Base-by-base conservation (phyloP, 2,888 invertebrate species). In the Acronicta psi region DNA sequence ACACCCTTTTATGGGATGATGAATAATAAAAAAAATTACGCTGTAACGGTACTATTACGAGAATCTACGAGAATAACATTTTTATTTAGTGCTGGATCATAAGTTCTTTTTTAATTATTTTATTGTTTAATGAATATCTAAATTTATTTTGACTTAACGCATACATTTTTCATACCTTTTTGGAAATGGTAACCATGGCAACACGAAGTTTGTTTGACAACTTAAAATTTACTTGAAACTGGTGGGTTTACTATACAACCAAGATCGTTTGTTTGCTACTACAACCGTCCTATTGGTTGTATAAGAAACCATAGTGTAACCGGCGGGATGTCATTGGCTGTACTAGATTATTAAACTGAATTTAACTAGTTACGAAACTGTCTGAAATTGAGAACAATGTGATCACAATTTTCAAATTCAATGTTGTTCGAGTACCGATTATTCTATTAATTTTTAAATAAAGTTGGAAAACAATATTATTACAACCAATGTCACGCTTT, bases 121-220 rank as follows among this genome's bases (percentile, higher is more conserved):
- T n/a, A n/a, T n/a, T n/a, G n/a, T n/a, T n/a, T n/a, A n/a, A n/a
- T n/a, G n/a, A n/a, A n/a, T n/a, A n/a, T n/a, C n/a, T n/a, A n/a
- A n/a, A n/a, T n/a, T n/a, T n/a, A n/a, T n/a, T n/a, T n/a, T n/a
- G n/a, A n/a, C n/a, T n/a, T n/a, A n/a, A n/a, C n/a, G n/a, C n/a
- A n/a, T n/a, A n/a, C n/a, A n/a, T n/a, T n/a, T n/a, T n/a, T n/a
- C n/a, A n/a, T n/a, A n/a, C 25, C 18, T 18, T 46, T 46, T 59
- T 41, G 17, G 0, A 46, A 67, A 25, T 20, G 42, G 83, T 84
- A 58, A 67, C 79, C 86, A 85, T 85, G 81, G 82, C 82, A 86
- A 78, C 77, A 79, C 76, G 75, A 43, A 18, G 38, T 61, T 68
- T 74, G 73, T 73, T 77, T 71, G 63, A 73, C 62, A 71, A 59